Evolutionary conservation across 2,888 invertebrate species (phyloP).

Genomic region (Tenthredo distinguenda): DNA sequence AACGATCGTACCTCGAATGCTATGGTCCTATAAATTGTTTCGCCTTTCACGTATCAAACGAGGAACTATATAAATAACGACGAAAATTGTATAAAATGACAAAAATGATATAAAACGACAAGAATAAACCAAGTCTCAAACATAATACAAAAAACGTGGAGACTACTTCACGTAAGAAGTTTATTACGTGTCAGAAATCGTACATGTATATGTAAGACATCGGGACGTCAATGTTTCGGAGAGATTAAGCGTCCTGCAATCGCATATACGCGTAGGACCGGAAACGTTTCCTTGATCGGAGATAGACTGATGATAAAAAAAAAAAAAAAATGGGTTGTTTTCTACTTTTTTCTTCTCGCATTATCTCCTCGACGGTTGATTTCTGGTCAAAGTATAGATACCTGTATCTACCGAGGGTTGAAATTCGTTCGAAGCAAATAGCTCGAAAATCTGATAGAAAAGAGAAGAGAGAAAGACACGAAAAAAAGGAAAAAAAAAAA

Average conservation of each 20-base stretch:
- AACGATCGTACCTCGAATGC: not conserved
- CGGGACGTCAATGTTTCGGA: not conserved
- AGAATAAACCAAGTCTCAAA: not conserved
- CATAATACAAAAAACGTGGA: not conserved
- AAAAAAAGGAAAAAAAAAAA: not conserved
- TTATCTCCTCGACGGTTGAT: not conserved
- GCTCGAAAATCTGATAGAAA: not conserved
- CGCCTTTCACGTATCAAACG: not conserved
- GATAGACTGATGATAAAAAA: slow-evolving; percentile 7
- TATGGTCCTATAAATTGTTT: slow-evolving; percentile 15
- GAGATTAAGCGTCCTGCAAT: not conserved
- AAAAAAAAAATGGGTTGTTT: slow-evolving; percentile 6
- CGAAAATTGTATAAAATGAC: not conserved
- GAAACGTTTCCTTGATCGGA: slow-evolving; percentile 7
- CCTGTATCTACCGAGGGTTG: not conserved
- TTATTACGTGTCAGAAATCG: not conserved
- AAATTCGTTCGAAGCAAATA: not conserved
- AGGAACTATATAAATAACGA: not conserved
- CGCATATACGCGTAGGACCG: slow-evolving; percentile 2
- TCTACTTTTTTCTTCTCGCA: not conserved
- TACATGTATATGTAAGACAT: not conserved
- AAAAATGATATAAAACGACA: not conserved
- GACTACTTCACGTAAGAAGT: not conserved
- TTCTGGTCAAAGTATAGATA: not conserved
- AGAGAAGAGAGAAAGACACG: not conserved